These are phyloP conservation scores for Rhagium mordax DNA, from an alignment of 2,888 invertebrate species.

Conservation along the genomic window DNA sequence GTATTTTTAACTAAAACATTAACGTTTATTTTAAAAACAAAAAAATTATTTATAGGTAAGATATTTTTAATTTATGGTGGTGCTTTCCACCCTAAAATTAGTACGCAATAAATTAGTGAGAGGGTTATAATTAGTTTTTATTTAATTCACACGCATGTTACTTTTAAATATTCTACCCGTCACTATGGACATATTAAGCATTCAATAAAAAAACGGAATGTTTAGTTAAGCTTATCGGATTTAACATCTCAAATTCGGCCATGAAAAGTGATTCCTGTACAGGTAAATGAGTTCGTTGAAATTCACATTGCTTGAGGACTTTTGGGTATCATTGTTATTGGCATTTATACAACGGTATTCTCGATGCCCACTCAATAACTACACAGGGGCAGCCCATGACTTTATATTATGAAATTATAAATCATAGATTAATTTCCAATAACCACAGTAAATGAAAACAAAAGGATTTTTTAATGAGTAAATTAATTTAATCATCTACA, in stretches of 20 bases:
- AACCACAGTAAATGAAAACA: no score
- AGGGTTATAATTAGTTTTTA: not conserved
- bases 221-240: conserved; percentile 15
- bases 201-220: conserved; percentile 12
- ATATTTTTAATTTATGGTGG: conserved; percentile 3
- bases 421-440: no score
- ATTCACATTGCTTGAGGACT: not conserved
- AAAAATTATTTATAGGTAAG: conserved; percentile 28
- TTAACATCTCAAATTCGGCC: conserved; percentile 2
- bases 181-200: conserved; percentile 7
- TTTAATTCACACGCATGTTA: conserved; percentile 13
- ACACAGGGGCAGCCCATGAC: not conserved
- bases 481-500: no score
- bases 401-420: no score
- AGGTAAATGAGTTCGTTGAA: conserved; percentile 8
- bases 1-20: conserved; percentile 21
- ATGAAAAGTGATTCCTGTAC: conserved; percentile 4
- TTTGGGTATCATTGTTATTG: conserved; percentile 4
- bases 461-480: no score
- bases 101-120: not conserved
- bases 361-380: not conserved
- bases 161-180: conserved; percentile 21
- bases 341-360: not conserved
- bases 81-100: not conserved
- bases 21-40: conserved; percentile 22